phyloP scores from a whole-genome alignment of 2,888 invertebrate genomes.

The Gastracanthus pulcherrimus region DNA sequence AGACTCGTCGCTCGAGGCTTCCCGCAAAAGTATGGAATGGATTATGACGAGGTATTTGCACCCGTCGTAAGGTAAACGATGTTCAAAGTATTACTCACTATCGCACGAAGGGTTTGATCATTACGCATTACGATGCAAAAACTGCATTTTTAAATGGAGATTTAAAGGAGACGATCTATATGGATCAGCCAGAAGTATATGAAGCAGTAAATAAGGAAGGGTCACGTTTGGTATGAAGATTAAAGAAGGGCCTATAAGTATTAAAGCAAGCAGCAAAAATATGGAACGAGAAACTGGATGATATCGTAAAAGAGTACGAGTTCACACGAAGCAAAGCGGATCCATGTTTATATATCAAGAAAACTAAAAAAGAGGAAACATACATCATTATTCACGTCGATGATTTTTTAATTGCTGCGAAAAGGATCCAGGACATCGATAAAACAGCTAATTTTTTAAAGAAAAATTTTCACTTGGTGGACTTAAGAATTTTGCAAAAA shows the following conservation, averaged over 20 bases:
- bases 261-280: slow-evolving; percentile 29
- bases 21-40: too few relatives aligned
- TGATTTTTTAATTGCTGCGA: slow-evolving; percentile 46
- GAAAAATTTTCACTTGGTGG: slow-evolving; percentile 58
- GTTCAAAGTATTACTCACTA: too few relatives aligned
- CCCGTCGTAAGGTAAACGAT: too few relatives aligned
- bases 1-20: too few relatives aligned
- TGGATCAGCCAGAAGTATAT: slow-evolving; percentile 12
- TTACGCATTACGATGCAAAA: slow-evolving; percentile 3
- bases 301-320: not conserved
- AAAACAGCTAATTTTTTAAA: slow-evolving; percentile 37
- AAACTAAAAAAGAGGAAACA: not conserved
- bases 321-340: slow-evolving; percentile 21
- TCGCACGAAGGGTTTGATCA: not conserved
- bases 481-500: slow-evolving; percentile 53
- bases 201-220: not conserved
- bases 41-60: too few relatives aligned
- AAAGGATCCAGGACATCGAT: slow-evolving; percentile 26
- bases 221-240: not conserved
- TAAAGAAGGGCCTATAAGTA: slow-evolving; percentile 14
- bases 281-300: not conserved
- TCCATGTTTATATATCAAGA: slow-evolving; percentile 25
- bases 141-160: not conserved
- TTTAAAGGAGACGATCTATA: not conserved
- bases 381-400: slow-evolving; percentile 23